Percentiles rank a stretch among this genome's conserved stretches.
phyloP scores from a whole-genome alignment of 1,140 invertebrate species.

The Acromyrmex echinatior region DNA sequence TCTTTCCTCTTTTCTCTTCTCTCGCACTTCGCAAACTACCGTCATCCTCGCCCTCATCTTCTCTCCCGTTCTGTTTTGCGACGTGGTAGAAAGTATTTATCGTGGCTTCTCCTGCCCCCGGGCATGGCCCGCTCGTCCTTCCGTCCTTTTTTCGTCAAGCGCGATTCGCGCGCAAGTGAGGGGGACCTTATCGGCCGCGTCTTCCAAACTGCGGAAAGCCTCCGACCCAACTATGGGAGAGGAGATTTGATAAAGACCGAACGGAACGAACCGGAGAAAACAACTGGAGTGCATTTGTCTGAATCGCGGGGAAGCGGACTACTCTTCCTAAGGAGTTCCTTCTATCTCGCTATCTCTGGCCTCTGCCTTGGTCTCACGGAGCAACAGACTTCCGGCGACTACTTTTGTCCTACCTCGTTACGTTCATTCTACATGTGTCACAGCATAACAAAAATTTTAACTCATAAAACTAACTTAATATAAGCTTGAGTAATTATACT shows the following conservation, averaged over 20 bases:
- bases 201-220: slow-evolving; percentile 74
- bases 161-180: slow-evolving; percentile 60
- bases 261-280: slow-evolving; percentile 80
- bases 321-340: slow-evolving; percentile 82
- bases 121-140: slow-evolving; percentile 44
- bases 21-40: slow-evolving; percentile 4
- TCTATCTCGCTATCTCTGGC: slow-evolving; percentile 80
- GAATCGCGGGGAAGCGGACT: slow-evolving; percentile 80
- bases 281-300: slow-evolving; percentile 85
- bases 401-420: slow-evolving; percentile 51
- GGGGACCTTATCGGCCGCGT: slow-evolving; percentile 78
- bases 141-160: slow-evolving; percentile 78
- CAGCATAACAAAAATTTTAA: background rate
- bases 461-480: background rate
- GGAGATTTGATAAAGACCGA: slow-evolving; percentile 84
- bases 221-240: slow-evolving; percentile 71
- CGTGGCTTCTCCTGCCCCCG: slow-evolving; percentile 67
- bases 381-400: slow-evolving; percentile 72
- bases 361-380: slow-evolving; percentile 72
- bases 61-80: slow-evolving; percentile 66
- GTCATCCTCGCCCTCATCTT: slow-evolving; percentile 37
- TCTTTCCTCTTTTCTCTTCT: background rate
- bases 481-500: background rate
- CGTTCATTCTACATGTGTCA: slow-evolving; percentile 8
- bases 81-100: slow-evolving; percentile 81